phyloP scores from a whole-genome alignment of 2,797 vertebrate genomes.

The Alca torda region DNA sequence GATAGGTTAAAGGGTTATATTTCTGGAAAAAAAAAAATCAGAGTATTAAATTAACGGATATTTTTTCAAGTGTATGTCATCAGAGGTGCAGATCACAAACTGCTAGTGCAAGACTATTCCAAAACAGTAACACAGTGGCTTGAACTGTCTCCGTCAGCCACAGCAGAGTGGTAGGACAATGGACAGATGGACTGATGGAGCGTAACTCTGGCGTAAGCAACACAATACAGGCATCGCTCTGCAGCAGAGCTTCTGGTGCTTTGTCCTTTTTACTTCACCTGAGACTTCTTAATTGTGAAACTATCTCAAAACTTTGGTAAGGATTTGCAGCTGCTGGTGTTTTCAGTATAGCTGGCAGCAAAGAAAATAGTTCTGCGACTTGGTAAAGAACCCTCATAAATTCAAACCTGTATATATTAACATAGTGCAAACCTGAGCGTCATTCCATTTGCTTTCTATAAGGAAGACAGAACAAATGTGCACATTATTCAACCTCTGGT shows the following conservation, averaged over 20 bases:
- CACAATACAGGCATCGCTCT: too few species aligned
- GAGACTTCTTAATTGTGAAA: neutral
- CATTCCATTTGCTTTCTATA: neutral
- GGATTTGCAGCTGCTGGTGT: neutral
- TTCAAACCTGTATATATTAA: neutral
- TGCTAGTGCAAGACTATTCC: neutral
- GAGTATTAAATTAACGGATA: neutral
- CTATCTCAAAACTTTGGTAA: neutral
- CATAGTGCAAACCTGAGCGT: neutral
- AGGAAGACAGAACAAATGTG: neutral
- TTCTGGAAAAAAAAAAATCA: neutral
- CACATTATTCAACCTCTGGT: neutral
- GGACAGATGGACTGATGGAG: neutral
- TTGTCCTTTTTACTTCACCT: neutral
- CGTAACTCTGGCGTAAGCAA: neutral
- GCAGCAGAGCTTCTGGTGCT: neutral
- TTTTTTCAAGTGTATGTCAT: neutral
- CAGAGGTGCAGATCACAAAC: neutral
- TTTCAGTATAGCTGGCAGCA: neutral
- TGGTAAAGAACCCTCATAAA: neutral
- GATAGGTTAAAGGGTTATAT: neutral
- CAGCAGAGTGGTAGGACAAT: neutral
- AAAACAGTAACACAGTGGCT: neutral
- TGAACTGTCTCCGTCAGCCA: neutral
- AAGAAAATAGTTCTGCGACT: neutral